Evolutionary conservation across 2,888 invertebrate genomes (phyloP).

Genomic region (Polia nebulosa): DNA sequence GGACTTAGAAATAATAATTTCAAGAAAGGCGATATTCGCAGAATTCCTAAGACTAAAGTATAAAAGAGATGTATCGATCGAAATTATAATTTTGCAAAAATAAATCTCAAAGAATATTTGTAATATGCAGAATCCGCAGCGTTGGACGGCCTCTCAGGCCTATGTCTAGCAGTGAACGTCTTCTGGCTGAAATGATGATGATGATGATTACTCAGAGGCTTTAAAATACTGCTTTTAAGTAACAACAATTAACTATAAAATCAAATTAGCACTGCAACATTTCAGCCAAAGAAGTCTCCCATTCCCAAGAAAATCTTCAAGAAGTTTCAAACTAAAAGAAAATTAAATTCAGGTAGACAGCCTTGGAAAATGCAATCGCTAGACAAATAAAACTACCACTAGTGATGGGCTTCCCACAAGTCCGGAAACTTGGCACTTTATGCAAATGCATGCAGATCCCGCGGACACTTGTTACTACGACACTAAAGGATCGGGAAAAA

Average conservation of each 20-base stretch:
- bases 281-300: conserved; percentile 11
- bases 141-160: no score
- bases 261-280: conserved; percentile 18
- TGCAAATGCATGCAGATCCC: conserved; percentile 84
- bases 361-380: conserved; percentile 51
- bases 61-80: no score
- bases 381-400: conserved; percentile 65
- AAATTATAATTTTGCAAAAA: neutral
- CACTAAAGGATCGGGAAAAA: conserved; percentile 61
- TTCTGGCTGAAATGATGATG: no score
- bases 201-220: no score
- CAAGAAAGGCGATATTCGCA: neutral
- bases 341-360: conserved; percentile 61
- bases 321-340: conserved; percentile 45
- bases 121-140: no score
- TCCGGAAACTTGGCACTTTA: conserved; percentile 75
- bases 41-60: neutral
- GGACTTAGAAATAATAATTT: neutral
- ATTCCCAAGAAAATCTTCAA: conserved; percentile 19
- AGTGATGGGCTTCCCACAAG: conserved; percentile 69
- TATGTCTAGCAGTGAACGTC: no score
- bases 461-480: conserved; percentile 71
- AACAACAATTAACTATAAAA: neutral
- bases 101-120: neutral
- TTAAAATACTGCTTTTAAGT: neutral